phyloP scores from a whole-genome alignment of 92 coral and sea anemone species.

The Anthopleura xanthogrammica region DNA sequence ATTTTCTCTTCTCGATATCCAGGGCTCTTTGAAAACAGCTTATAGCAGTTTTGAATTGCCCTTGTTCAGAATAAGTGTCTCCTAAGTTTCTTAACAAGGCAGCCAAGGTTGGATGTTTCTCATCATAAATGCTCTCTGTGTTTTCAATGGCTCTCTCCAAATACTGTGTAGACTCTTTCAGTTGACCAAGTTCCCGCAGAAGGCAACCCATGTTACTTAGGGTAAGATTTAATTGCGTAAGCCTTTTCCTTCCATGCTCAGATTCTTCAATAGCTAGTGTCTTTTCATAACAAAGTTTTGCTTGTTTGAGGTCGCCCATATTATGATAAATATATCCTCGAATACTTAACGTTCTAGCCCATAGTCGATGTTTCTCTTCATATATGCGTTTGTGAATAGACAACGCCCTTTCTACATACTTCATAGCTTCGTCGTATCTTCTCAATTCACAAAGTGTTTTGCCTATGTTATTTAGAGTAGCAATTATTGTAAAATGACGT shows the following conservation, averaged over 20 bases:
- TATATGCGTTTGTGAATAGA: not conserved
- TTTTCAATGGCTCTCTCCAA: slow-evolving; percentile 4
- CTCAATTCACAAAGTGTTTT: not conserved
- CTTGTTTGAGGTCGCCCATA: not conserved
- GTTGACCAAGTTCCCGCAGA: not conserved
- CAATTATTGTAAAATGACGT: not conserved
- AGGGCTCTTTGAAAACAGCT: not conserved
- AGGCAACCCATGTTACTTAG: not conserved
- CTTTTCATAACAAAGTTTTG: not conserved
- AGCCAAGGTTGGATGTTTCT: not conserved
- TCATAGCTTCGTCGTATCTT: not conserved
- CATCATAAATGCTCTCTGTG: not conserved
- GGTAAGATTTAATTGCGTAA: not conserved
- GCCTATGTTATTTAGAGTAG: not conserved
- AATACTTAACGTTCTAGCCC: not conserved
- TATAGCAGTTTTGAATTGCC: not conserved
- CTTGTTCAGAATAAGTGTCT: not conserved
- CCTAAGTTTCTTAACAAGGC: not conserved
- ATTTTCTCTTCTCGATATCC: not conserved
- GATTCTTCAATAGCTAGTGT: not conserved
- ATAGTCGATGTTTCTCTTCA: not conserved
- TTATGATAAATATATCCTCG: not conserved
- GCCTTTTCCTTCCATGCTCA: not conserved
- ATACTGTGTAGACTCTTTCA: not conserved
- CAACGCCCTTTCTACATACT: not conserved